Base-by-base conservation (phyloP, 2,888 invertebrate genomes). In the Hylaea fasciaria region DNA sequence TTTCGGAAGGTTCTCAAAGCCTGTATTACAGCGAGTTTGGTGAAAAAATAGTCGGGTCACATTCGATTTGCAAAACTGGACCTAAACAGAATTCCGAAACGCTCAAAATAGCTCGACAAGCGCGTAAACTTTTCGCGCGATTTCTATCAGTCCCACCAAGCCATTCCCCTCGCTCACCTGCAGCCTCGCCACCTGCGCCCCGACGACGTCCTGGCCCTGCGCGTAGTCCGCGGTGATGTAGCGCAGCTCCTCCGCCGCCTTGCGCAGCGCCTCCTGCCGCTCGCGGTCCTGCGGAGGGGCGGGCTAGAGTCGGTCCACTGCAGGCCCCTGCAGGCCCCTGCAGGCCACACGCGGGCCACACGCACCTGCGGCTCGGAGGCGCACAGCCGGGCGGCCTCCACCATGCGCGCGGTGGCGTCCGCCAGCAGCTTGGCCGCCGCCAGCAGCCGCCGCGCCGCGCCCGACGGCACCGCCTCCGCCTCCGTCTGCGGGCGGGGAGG, bases 401-500 rank as follows among this genome's bases (percentile, higher is more conserved):
- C 99, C 96, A 99, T 96, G 70, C 96, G 94, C 0, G 98, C 97
- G 0, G 99, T 99, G 0, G 99, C 99, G 85, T 99, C 99, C 0
- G 99, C 99, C 45, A 97, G 83, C 57, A 97, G 94, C 82, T 98
- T 98, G 13, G 99, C 99, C 0, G 99, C 99, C 0, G 98, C 98
- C 46, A 99, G 86, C 52, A 99, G 89, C 58, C 97, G 94, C 67
- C 97, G 95, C 77, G 98, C 98, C n/a, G 96, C 93, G 55, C 98
- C 98, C 0, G 97, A 95, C 0, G 96, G 95, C 76, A 97, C 96
- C 40, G 94, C 94, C 77, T 98, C 98, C 0, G 99, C 99, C 81
- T 99, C 98, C 47, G 97, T 89, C 92, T 93, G 73, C 0, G 22
- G 22, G 5, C 22, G 22, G 3, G 5, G n/a, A 39, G 47, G 2